Evolutionary conservation across 2,888 invertebrate species (phyloP).

Genomic region (Eurois occulta): DNA sequence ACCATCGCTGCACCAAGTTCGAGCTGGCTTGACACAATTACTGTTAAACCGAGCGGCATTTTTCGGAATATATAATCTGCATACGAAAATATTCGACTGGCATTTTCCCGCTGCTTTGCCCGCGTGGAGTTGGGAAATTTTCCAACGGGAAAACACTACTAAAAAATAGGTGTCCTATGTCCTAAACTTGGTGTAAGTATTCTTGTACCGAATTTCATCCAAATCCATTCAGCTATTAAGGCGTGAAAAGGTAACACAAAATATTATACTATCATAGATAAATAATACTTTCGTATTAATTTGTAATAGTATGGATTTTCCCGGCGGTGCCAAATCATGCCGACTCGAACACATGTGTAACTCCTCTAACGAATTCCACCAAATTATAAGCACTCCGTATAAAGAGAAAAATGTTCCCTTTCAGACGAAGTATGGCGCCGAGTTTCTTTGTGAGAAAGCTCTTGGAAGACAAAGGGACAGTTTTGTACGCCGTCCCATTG

Average conservation of each 20-base stretch:
- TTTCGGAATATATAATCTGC: background rate
- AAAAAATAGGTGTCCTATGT: too few relatives aligned
- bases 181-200: background rate
- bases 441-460: conserved; percentile 68
- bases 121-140: too few relatives aligned
- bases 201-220: background rate
- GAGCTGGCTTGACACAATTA: background rate
- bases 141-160: too few relatives aligned
- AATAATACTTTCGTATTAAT: too few relatives aligned
- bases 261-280: too few relatives aligned
- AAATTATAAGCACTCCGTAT: conserved; percentile 68
- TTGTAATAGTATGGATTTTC: too few relatives aligned
- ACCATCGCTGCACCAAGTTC: background rate
- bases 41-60: background rate
- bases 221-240: background rate
- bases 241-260: background rate
- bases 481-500: conserved; percentile 63
- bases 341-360: background rate
- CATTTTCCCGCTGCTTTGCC: too few relatives aligned
- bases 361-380: conserved; percentile 47
- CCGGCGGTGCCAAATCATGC: background rate
- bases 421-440: conserved; percentile 59
- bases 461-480: conserved; percentile 70
- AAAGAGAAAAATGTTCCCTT: conserved; percentile 66
- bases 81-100: too few relatives aligned